A percentile compares a stretch with the other conserved stretches of the same genome.
These are phyloP conservation scores for Chaetorhynchus papuensis DNA, from an alignment of 2,113 vertebrate genomes.

Conservation along the genomic window DNA sequence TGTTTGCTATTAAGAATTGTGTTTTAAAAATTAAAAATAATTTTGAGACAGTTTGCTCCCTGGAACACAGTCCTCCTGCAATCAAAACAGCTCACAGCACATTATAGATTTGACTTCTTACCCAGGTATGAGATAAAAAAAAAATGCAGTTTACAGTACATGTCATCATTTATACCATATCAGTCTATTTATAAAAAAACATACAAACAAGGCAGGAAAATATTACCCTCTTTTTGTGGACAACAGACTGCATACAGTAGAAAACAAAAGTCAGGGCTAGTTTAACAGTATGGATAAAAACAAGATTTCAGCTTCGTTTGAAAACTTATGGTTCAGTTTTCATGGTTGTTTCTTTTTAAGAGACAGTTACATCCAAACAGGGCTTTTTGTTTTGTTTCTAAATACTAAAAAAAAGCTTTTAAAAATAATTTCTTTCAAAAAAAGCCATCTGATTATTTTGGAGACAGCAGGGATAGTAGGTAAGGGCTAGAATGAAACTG, in stretches of 20 bases:
- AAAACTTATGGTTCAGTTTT: neutral
- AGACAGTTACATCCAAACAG: constrained; percentile 15
- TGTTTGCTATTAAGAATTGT: constrained; percentile 54
- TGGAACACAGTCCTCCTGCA: constrained; percentile 60
- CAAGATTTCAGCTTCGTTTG: neutral
- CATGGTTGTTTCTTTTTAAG: neutral
- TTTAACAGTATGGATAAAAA: constrained; percentile 47
- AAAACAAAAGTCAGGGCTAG: constrained; percentile 41
- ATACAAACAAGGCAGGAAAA: constrained; percentile 59
- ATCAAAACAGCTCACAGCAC: constrained; percentile 42
- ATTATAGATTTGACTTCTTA: constrained; percentile 40
- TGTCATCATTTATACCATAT: constrained; percentile 52
- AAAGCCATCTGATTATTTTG: neutral
- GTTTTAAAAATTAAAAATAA: constrained; percentile 62
- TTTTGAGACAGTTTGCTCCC: constrained; percentile 60
- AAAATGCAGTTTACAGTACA: constrained; percentile 71
- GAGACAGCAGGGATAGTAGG: neutral
- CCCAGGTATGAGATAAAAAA: constrained; percentile 64
- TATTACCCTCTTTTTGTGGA: constrained; percentile 34
- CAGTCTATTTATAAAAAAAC: constrained; percentile 44
- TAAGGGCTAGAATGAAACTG: constrained; percentile 19
- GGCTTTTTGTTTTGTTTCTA: neutral
- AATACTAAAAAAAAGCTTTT: neutral
- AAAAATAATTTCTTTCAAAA: neutral
- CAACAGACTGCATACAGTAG: constrained; percentile 43